Evolutionary conservation across 1,140 invertebrate species (phyloP).

Genomic region (Sitodiplosis mosellana): DNA sequence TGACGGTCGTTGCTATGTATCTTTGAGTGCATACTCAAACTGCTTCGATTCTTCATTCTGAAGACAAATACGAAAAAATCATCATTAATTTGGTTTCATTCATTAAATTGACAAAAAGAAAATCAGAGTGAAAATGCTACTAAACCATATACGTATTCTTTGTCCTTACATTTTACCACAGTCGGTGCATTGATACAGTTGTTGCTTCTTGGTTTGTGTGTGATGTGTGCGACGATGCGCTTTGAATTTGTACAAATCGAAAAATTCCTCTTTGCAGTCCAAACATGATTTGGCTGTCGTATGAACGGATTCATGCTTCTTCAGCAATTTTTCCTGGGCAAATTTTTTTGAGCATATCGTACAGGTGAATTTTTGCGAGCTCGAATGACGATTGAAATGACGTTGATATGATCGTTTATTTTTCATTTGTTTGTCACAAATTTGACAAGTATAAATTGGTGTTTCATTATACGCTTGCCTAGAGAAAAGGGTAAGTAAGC

Average conservation of each 20-base stretch:
- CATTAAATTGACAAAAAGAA: no score
- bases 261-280: conserved; percentile 20
- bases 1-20: conserved; percentile 27
- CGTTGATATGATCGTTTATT: background rate
- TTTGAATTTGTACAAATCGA: conserved; percentile 15
- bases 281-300: conserved; percentile 8
- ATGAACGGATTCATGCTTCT: background rate
- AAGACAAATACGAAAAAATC: no score
- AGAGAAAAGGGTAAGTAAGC: no score
- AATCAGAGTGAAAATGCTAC: no score
- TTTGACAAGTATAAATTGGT: background rate
- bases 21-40: conserved; percentile 28
- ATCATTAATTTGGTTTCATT: no score
- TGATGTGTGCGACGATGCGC: conserved; percentile 21
- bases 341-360: conserved; percentile 3
- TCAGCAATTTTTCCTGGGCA: conserved; percentile 1
- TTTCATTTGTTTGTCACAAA: background rate
- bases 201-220: conserved; percentile 16
- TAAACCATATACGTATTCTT: no score
- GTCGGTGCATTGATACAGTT: conserved; percentile 26
- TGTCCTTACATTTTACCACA: conserved; percentile 30
- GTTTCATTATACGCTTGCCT: background rate
- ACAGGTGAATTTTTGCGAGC: background rate
- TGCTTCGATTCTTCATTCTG: conserved; percentile 28
- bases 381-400: background rate